Evolutionary conservation across 1,140 invertebrate species (phyloP), one percentile per base, ranked within the genome.

Genomic region (Zaprionus kolodkinae): DNA sequence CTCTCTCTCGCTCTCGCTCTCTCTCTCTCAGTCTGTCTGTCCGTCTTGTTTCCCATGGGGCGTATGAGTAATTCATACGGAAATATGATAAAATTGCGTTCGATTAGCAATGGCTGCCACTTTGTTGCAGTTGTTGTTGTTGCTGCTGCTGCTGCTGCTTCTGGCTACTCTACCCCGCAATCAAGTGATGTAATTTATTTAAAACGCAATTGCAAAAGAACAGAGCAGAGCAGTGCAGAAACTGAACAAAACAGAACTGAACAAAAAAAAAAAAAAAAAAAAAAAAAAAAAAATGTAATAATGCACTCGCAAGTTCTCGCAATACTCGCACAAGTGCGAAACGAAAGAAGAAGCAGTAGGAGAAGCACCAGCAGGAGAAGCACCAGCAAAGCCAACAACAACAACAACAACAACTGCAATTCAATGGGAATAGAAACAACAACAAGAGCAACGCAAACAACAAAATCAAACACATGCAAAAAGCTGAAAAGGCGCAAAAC

Each of bases 171-270:
- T 30, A 17, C n/a, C n/a, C 45, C 15, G 15, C 55, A 60, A 36
- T 30, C 27, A 50, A 71, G 67, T 87, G 76, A 74, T 87, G 83
- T 87, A 87, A 82, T 87, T 74, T 76, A 87, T 77, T 87, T 79
- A 74, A 83, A 87, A 87, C 83, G 83, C 83, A 87, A 87, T 88
- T 88, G 76, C 79, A 82, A 77, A 79, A 77, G 63, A 82, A 59
- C 33, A 35, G 33, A 35, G 7, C 4, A 35, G 33, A 35, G 33
- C 21, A 21, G 21, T 1, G 21, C 21, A 21, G 21, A 21, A 25
- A 54, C 35, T 10, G 12, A 63, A 15, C n/a, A 38, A 36, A 30
- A 73, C 60, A 83, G 67, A 61, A 45, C 21, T 35, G 33, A 3
- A n/a, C n/a, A n/a, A n/a, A n/a, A n/a, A n/a, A n/a, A n/a, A n/a